A percentile compares a stretch with the other conserved stretches of the same genome.
These are phyloP conservation scores for Cheilosia vulpina DNA, from an alignment of 2,888 invertebrate species.

Conservation along the genomic window DNA sequence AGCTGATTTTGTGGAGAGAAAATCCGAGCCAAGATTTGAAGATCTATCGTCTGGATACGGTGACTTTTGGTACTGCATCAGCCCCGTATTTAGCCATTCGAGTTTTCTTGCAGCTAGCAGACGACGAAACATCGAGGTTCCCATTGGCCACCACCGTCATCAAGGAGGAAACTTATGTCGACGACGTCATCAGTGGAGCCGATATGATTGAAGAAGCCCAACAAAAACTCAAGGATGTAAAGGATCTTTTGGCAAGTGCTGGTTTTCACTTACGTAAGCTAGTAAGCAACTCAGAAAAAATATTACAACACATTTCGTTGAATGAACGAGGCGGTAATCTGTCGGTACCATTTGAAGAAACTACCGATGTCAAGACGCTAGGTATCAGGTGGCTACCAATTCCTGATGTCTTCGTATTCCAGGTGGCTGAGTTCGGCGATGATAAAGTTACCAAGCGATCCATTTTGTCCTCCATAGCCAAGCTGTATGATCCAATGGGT, in stretches of 20 bases:
- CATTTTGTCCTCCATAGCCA: too few relatives aligned
- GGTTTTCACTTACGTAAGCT: conserved; percentile 1
- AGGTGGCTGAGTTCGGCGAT: too few relatives aligned
- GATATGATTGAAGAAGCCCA: neutral
- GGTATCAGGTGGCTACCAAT: neutral
- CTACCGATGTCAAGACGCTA: neutral
- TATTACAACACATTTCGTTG: neutral
- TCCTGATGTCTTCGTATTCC: too few relatives aligned
- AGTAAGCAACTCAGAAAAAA: neutral
- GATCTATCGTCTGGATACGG: neutral
- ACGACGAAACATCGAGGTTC: neutral
- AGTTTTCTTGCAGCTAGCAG: conserved; percentile 7
- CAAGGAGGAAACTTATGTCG: conserved; percentile 6
- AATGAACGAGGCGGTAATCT: neutral
- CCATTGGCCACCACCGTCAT: neutral
- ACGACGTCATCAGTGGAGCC: neutral
- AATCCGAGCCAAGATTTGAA: neutral
- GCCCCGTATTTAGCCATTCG: neutral
- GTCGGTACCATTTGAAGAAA: neutral
- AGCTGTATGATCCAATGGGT: too few relatives aligned
- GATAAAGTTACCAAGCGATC: too few relatives aligned
- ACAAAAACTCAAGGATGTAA: neutral
- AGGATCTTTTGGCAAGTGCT: neutral
- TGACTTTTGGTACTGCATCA: conserved; percentile 2
- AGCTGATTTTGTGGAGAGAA: conserved; percentile 1